Percentiles rank a stretch among this genome's conserved stretches.
These are phyloP conservation scores for Tupaia tana DNA, from an alignment of 2,113 vertebrate genomes.

Conservation along the genomic window DNA sequence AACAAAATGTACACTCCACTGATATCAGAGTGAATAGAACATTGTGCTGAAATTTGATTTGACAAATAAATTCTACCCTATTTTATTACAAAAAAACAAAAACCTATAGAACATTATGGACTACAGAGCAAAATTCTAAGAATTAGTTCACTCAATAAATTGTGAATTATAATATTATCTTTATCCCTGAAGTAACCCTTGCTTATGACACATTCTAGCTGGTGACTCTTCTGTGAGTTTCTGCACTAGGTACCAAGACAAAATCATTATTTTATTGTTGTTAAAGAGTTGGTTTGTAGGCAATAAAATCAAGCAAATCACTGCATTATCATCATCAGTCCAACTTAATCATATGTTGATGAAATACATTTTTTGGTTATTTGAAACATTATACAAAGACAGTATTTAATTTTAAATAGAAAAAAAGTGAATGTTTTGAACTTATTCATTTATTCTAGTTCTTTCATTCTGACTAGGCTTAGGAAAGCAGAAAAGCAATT, in stretches of 20 bases:
- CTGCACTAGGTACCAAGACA: background rate
- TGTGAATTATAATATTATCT: background rate
- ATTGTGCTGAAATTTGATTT: background rate
- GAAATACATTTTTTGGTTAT: background rate
- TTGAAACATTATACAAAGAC: conserved; percentile 1
- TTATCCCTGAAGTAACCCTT: background rate
- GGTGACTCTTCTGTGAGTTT: background rate
- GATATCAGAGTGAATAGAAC: background rate
- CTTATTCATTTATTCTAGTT: background rate
- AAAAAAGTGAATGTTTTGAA: conserved; percentile 16
- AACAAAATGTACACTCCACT: background rate
- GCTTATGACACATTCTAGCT: background rate
- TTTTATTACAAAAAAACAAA: background rate
- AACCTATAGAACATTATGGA: background rate
- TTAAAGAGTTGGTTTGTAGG: background rate
- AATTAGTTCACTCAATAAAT: background rate
- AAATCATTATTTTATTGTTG: background rate
- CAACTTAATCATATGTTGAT: background rate
- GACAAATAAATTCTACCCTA: background rate
- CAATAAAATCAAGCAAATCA: conserved; percentile 22
- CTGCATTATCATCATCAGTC: background rate
- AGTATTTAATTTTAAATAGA: background rate
- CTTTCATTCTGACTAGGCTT: conserved; percentile 25
- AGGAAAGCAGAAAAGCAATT: conserved; percentile 49
- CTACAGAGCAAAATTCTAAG: conserved; percentile 1